phyloP scores from a whole-genome alignment of 2,113 vertebrate genomes.

The Eleginops maclovinus region DNA sequence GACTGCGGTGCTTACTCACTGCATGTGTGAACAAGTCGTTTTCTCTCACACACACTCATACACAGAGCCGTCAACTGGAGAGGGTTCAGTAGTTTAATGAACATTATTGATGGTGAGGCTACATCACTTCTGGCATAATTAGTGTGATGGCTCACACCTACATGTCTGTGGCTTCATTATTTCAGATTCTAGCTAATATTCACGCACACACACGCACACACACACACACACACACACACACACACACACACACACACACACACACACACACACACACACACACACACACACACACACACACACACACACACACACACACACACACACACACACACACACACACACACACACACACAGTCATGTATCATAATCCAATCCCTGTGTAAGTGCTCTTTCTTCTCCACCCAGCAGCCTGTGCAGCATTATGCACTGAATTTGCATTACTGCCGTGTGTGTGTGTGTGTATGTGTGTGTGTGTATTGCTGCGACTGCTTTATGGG shows the following conservation, averaged over 20 bases:
- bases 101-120: conserved; percentile 70
- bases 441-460: conserved; percentile 1
- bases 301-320: not conserved
- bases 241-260: not conserved
- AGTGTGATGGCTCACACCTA: conserved; percentile 71
- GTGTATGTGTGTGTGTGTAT: not conserved
- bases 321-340: conserved; percentile 18
- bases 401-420: conserved; percentile 6
- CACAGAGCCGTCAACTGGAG: conserved; percentile 40
- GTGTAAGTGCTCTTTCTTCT: not conserved
- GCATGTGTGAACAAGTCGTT: conserved; percentile 18
- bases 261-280: too few relatives aligned
- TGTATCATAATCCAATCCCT: conserved; percentile 42
- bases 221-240: not conserved
- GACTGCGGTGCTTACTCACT: conserved; percentile 29
- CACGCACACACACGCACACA: conserved; percentile 5
- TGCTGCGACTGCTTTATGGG: too few relatives aligned
- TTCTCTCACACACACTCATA: not conserved
- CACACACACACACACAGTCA: not conserved
- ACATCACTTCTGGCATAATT: conserved; percentile 63
- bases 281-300: not conserved
- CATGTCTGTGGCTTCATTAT: conserved; percentile 66
- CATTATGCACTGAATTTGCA: conserved; percentile 47
- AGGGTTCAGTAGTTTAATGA: conserved; percentile 73
- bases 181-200: conserved; percentile 48